These are phyloP conservation scores for Puntigrus tetrazona DNA, from an alignment of 2,113 vertebrate species.

Conservation along the genomic window DNA sequence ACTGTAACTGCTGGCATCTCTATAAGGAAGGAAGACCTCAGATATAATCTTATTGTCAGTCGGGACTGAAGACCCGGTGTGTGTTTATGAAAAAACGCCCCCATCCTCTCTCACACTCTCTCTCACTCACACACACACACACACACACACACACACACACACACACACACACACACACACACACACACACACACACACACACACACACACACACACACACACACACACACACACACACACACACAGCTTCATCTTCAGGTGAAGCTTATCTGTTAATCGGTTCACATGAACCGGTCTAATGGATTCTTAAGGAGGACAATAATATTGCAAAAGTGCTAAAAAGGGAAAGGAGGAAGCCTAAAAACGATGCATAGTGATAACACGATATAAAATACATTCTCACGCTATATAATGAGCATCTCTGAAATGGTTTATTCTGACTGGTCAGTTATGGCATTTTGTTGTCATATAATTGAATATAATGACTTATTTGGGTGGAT, in stretches of 20 bases:
- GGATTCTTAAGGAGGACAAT: neutral
- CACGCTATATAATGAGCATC: neutral
- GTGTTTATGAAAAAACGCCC: conserved; percentile 59
- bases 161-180: neutral
- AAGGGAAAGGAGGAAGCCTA: neutral
- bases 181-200: neutral
- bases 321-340: neutral
- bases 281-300: neutral
- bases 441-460: neutral
- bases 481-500: neutral
- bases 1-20: neutral
- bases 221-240: neutral
- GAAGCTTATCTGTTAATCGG: neutral
- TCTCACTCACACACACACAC: neutral
- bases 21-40: neutral
- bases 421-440: neutral
- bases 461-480: neutral
- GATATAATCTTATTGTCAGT: conserved; percentile 5
- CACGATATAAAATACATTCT: neutral
- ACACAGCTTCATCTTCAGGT: neutral
- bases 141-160: neutral
- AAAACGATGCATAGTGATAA: neutral
- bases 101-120: conserved; percentile 13
- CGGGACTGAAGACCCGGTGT: neutral
- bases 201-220: neutral